A percentile compares a stretch with the other conserved stretches of the same genome.
Conservation (phyloP, 2,888 invertebrate genomes). For the Calliphora vomitoria region DNA sequence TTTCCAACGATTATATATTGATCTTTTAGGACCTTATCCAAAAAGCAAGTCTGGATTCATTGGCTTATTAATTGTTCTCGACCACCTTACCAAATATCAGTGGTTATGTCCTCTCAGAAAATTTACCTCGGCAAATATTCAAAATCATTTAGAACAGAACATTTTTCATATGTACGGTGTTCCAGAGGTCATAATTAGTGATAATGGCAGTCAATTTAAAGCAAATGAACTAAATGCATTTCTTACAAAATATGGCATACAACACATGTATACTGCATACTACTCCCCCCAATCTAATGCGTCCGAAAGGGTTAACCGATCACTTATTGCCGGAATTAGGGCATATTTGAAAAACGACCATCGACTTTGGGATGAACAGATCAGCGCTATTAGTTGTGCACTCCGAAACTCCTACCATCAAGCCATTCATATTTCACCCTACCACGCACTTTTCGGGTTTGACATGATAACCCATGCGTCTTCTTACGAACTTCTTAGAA, state of each 20-base stretch:
- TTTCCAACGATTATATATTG: slow-evolving; percentile 64
- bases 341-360: not conserved
- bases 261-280: not conserved
- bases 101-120: slow-evolving; percentile 36
- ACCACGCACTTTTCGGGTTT: not conserved
- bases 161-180: not conserved
- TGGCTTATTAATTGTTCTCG: slow-evolving; percentile 39
- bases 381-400: too few species aligned
- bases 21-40: slow-evolving; percentile 68
- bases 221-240: too few species aligned
- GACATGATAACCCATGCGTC: not conserved
- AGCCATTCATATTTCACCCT: not conserved
- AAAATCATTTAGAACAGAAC: not conserved
- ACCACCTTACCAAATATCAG: slow-evolving; percentile 63
- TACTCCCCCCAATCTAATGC: not conserved
- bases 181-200: not conserved
- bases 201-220: not conserved
- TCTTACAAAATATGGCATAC: not conserved
- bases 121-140: not conserved
- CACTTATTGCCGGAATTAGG: not conserved
- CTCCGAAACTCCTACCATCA: not conserved
- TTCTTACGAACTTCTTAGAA: not conserved
- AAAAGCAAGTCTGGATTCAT: slow-evolving; percentile 9
- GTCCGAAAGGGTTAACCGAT: not conserved
- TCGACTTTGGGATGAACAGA: not conserved